Evolutionary conservation across 2,888 invertebrate genomes (phyloP), one percentile per base, ranked within the genome.

Genomic region (Lochmaea capreae): DNA sequence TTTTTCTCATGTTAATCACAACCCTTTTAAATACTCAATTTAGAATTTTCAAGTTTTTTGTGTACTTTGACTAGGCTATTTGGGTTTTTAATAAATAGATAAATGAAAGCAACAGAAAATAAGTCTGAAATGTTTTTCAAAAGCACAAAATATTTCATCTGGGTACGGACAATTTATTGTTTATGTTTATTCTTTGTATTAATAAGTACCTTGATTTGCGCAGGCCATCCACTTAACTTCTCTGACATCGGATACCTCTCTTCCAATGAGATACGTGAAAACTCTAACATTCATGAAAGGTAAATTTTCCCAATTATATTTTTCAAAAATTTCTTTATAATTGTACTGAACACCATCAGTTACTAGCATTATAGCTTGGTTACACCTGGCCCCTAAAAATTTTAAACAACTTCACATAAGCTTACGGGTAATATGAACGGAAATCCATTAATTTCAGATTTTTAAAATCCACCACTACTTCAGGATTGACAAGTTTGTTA

Each of bases 151-250:
- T 26, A 26, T 3, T 26, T 3, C 26, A 26, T 22, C 22, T 22
- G 22, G 22, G 22, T 22, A 22, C 22, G 22, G 22, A 22, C 1
- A 22, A 22, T 26, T 26, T 26, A 26, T 26, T 11, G 43, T 46
- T 22, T 9, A n/a, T 46, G 18, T 69, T 42, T n/a, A 33, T 33
- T 4, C n/a, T 18, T 26, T 39, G 42, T 16, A 46, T 33, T 9
- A 58, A 33, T n/a, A 59, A 43, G 42, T 85, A 90, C 93, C 93
- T 87, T 96, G 93, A 88, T 99, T 99, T 33, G 94, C 94, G 87
- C 99, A 99, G 66, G 99, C 99, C 97, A 99, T 99, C 96, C 97
- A 97, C 85, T 96, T 95, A 78, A 98, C 95, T 85, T 98, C 96
- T 79, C 95, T 90, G 66, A 96, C 94, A 87, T 99, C 98, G 46